phyloP scores from a whole-genome alignment of 2,113 vertebrate species.

The Bubalus kerabau region DNA sequence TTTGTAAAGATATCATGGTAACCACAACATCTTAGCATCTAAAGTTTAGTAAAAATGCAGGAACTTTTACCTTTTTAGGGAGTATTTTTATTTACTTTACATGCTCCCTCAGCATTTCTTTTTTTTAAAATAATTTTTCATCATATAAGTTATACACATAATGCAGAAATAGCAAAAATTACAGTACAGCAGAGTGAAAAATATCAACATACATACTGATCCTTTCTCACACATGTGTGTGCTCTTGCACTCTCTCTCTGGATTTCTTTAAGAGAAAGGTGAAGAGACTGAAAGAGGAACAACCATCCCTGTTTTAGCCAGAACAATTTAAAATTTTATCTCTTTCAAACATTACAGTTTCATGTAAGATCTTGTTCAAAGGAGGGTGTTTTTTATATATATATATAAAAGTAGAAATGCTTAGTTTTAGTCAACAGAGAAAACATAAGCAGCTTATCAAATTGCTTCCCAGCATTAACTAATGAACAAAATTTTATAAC shows the following conservation, averaged over 20 bases:
- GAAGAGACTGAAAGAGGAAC: background rate
- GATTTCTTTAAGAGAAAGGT: background rate
- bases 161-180: background rate
- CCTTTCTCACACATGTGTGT: background rate
- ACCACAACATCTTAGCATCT: background rate
- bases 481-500: constrained; percentile 26
- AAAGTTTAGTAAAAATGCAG: background rate
- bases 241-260: background rate
- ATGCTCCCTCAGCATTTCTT: background rate
- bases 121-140: background rate
- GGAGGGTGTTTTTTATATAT: background rate
- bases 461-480: constrained; percentile 8
- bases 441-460: background rate
- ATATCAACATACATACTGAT: background rate
- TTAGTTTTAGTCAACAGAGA: constrained; percentile 7
- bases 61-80: background rate
- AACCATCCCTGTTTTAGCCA: background rate
- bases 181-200: background rate
- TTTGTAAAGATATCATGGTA: background rate
- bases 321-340: background rate
- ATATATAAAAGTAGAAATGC: background rate
- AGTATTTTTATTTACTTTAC: background rate
- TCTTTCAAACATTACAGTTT: background rate
- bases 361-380: background rate
- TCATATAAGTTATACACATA: background rate